phyloP scores from a whole-genome alignment of 2,797 vertebrate species.

The Brotula barbata region DNA sequence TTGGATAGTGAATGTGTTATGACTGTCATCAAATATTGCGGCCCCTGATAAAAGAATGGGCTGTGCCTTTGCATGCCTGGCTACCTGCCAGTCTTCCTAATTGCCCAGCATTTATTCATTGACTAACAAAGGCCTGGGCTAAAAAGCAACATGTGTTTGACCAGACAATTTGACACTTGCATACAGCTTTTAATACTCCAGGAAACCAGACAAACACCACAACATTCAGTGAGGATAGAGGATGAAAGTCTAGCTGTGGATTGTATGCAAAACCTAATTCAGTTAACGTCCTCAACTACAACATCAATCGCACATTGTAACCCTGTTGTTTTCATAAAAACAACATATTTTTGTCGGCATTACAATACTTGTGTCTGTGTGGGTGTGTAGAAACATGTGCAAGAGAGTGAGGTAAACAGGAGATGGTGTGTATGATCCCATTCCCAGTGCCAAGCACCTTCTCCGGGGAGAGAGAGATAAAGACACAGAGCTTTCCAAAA shows the following conservation, averaged over 20 bases:
- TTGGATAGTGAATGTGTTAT: conserved; percentile 12
- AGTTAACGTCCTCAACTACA: conserved; percentile 9
- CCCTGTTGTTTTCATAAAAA: conserved; percentile 22
- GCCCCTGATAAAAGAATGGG: conserved; percentile 1
- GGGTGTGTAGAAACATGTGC: conserved; percentile 33
- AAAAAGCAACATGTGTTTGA: conserved; percentile 47
- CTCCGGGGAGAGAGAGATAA: conserved; percentile 70
- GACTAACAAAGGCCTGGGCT: conserved; percentile 32
- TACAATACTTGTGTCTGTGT: conserved; percentile 13
- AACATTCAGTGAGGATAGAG: conserved; percentile 6
- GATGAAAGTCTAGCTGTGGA: neutral
- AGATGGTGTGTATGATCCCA: conserved; percentile 65
- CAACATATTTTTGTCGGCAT: conserved; percentile 25
- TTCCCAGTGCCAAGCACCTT: conserved; percentile 65
- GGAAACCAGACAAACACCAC: conserved; percentile 3
- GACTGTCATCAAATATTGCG: conserved; percentile 23
- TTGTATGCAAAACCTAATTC: conserved; percentile 16
- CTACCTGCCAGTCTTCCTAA: conserved; percentile 33
- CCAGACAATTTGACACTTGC: conserved; percentile 7
- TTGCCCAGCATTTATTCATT: conserved; percentile 34
- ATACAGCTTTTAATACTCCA: conserved; percentile 30
- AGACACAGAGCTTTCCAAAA: conserved; percentile 64
- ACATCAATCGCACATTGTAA: accelerated
- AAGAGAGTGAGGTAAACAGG: conserved; percentile 70
- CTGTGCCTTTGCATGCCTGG: conserved; percentile 20